Evolutionary conservation across 2,888 invertebrate genomes (phyloP).

Genomic region (Thyatira batis): DNA sequence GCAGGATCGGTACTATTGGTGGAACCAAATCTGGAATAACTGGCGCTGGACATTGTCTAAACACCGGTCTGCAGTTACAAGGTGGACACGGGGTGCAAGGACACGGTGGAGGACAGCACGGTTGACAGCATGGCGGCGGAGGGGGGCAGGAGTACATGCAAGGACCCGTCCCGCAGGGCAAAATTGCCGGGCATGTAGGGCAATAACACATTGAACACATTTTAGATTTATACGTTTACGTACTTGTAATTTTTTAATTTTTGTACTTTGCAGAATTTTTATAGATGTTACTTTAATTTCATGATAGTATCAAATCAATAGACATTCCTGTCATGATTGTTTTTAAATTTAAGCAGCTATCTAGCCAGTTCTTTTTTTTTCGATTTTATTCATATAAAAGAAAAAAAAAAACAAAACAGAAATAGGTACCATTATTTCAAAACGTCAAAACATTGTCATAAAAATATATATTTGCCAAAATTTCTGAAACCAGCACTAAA

Average conservation of each 20-base stretch:
- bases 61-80: slow-evolving; percentile 61
- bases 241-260: slow-evolving; percentile 28
- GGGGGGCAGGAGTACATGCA: slow-evolving; percentile 60
- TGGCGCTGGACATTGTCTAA: slow-evolving; percentile 67
- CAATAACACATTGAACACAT: slow-evolving; percentile 62
- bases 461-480: neutral
- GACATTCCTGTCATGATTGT: neutral
- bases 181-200: slow-evolving; percentile 67
- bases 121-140: slow-evolving; percentile 62
- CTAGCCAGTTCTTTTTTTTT: neutral
- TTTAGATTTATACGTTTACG: slow-evolving; percentile 11
- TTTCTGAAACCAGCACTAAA: neutral
- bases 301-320: neutral
- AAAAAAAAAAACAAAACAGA: neutral
- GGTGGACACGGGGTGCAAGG: slow-evolving; percentile 73
- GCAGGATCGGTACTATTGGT: slow-evolving; percentile 69
- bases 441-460: neutral
- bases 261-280: slow-evolving; percentile 19
- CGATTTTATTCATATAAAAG: neutral
- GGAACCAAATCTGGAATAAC: slow-evolving; percentile 65
- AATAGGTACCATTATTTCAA: no score
- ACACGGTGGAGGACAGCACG: slow-evolving; percentile 64
- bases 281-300: slow-evolving; percentile 3
- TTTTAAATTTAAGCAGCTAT: neutral
- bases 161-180: slow-evolving; percentile 64